A percentile compares a stretch with the other conserved stretches of the same genome.
phyloP scores from a whole-genome alignment of 2,113 vertebrate species.

The Trinectes maculatus region DNA sequence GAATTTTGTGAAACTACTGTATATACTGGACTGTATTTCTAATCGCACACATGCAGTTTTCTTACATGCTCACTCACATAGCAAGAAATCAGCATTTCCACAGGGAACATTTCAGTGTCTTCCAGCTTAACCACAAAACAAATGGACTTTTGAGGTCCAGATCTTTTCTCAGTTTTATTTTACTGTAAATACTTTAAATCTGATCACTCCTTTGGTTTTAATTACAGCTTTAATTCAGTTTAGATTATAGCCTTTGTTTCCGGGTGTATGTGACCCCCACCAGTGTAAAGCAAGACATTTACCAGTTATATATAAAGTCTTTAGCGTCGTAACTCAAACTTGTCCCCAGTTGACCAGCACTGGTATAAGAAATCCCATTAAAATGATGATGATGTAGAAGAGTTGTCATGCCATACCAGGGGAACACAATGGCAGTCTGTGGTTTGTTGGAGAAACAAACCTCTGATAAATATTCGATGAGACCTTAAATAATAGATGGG shows the following conservation, averaged over 20 bases:
- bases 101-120: no score
- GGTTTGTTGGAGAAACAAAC: constrained; percentile 52
- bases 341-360: constrained; percentile 1
- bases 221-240: background rate
- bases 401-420: constrained; percentile 28
- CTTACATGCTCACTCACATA: no score
- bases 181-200: no score
- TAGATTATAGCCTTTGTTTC: background rate
- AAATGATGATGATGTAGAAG: constrained; percentile 17
- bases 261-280: background rate
- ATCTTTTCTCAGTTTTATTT: no score
- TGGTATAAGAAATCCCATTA: constrained; percentile 8
- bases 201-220: background rate
- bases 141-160: no score
- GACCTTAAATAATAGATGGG: constrained; percentile 56
- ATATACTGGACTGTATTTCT: no score
- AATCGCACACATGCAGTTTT: no score
- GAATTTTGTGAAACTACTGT: no score
- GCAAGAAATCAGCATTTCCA: no score
- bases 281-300: background rate
- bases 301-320: background rate
- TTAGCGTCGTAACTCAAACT: background rate
- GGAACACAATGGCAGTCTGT: constrained; percentile 37
- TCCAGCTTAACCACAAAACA: no score
- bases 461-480: constrained; percentile 62